Base-by-base conservation (phyloP, 2,888 invertebrate species). In the Philereme vetulata region DNA sequence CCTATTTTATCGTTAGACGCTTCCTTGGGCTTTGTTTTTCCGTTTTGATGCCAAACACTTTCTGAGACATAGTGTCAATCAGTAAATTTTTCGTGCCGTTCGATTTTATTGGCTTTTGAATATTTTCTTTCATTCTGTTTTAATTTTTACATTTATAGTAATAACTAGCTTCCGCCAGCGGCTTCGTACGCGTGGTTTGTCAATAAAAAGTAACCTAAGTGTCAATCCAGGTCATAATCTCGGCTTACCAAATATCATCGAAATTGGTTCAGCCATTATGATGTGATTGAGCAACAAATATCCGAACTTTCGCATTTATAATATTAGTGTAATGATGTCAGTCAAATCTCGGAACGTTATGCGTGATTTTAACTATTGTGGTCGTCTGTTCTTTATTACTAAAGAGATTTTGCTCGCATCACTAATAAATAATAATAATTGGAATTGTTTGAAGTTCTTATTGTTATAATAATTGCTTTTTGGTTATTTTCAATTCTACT, bases 1-100 rank as follows among this genome's bases (percentile, higher is more conserved):
- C 86, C 83, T 76, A 70, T 71, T 77, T 81, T 74, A 73, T 74
- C 78, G 80, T 79, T 84, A 84, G 83, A 78, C 66, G 89, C 88
- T 88, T 88, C 60, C 60, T 70, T 62, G n/a, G 49, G 84, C 86
- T 86, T 80, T 74, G 67, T 77, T 74, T 77, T 69, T 70, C 68
- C 74, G 70, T 62, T 70, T 68, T 62, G 70, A 65, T 72, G 60
- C 59, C 54, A 62, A 86, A 85, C 78, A 78, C 88, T 89, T 87
- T 73, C 62, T 84, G 76, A 72, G 81, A 88, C 85, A 86, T 89
- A 85, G 75, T 70, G 66, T 70, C 71, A 60, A 61, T 45, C 69
- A 73, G 68, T 68, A 75, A 80, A n/a, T 78, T 81, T 75, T 72
- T 77, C 86, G 80, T 88, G 84, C 76, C 71, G 65, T 76, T 74